A percentile compares a stretch with the other conserved stretches of the same genome.
Evolutionary conservation across 2,888 invertebrate genomes (phyloP).

Genomic region (Agonopterix heracliana): DNA sequence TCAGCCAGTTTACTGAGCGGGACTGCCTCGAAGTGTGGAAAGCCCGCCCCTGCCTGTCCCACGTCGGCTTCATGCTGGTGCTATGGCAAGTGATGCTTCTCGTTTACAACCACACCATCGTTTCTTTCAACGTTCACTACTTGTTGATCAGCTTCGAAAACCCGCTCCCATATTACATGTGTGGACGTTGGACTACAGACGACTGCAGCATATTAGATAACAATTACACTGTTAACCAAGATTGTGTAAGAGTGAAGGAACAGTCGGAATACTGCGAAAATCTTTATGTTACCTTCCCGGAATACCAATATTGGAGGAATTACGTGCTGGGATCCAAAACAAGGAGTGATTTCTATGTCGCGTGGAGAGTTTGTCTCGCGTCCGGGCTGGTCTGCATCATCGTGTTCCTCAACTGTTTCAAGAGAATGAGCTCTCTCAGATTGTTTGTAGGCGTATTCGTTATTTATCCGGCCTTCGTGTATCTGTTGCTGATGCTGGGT

Average conservation of each 20-base stretch:
- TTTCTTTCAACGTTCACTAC: constrained; percentile 51
- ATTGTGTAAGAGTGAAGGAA: constrained; percentile 36
- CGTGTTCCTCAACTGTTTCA: constrained; percentile 43
- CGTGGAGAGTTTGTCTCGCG: constrained; percentile 51
- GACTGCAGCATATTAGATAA: constrained; percentile 37
- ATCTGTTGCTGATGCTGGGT: constrained; percentile 39
- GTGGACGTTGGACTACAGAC: constrained; percentile 41
- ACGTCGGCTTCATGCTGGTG: constrained; percentile 47
- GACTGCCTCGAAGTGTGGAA: constrained; percentile 56
- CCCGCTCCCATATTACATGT: constrained; percentile 48
- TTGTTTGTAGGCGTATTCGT: constrained; percentile 30
- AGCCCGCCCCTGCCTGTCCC: constrained; percentile 44
- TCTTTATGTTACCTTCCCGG: constrained; percentile 46
- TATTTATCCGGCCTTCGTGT: constrained; percentile 34
- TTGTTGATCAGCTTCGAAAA: constrained; percentile 57
- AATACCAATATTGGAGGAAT: constrained; percentile 53
- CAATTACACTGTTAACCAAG: constrained; percentile 51
- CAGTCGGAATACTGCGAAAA: constrained; percentile 31
- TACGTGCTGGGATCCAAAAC: constrained; percentile 21
- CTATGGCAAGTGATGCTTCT: constrained; percentile 40
- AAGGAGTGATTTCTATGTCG: constrained; percentile 23
- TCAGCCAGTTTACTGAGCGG: constrained; percentile 56
- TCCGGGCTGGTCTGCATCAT: constrained; percentile 35
- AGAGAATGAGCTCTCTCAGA: constrained; percentile 31
- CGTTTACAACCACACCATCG: constrained; percentile 36